Evolutionary conservation across 2,797 vertebrate species (phyloP).

Genomic region (Cyclura pinguis): DNA sequence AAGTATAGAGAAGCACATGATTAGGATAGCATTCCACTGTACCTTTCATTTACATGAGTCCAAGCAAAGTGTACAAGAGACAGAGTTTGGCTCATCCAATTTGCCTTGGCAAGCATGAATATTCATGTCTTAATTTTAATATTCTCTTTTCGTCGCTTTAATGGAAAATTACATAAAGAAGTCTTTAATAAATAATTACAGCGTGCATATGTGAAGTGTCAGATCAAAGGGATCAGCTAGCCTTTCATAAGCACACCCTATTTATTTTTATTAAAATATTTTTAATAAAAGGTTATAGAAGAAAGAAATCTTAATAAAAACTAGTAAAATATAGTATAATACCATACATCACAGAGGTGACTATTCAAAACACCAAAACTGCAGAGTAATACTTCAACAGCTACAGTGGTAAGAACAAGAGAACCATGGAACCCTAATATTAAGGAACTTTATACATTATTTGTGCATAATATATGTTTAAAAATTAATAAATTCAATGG

Average conservation of each 20-base stretch:
- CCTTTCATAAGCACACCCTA: slow-evolving; percentile 59
- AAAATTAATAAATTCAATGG: not conserved
- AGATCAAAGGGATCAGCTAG: slow-evolving; percentile 70
- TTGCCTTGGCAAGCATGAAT: slow-evolving; percentile 51
- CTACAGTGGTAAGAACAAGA: accelerated
- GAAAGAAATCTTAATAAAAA: slow-evolving; percentile 13
- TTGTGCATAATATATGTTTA: not conserved
- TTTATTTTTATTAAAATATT: slow-evolving; percentile 67
- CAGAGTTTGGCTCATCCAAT: slow-evolving; percentile 52
- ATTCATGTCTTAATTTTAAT: slow-evolving; percentile 70
- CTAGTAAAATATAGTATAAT: slow-evolving; percentile 32
- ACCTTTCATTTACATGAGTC: slow-evolving; percentile 30
- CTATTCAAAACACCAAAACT: slow-evolving; percentile 15
- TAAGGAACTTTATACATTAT: slow-evolving; percentile 2
- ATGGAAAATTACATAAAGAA: slow-evolving; percentile 61
- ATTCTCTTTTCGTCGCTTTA: slow-evolving; percentile 67
- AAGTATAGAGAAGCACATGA: not conserved
- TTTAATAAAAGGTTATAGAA: not conserved
- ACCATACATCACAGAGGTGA: slow-evolving; percentile 26
- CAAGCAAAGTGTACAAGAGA: slow-evolving; percentile 34
- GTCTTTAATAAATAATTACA: slow-evolving; percentile 74
- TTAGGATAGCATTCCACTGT: not conserved
- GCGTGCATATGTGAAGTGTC: slow-evolving; percentile 54
- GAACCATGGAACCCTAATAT: not conserved
- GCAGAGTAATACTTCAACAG: slow-evolving; percentile 16